phyloP scores from a whole-genome alignment of 2,888 invertebrate genomes.

The Aleiodes testaceus region DNA sequence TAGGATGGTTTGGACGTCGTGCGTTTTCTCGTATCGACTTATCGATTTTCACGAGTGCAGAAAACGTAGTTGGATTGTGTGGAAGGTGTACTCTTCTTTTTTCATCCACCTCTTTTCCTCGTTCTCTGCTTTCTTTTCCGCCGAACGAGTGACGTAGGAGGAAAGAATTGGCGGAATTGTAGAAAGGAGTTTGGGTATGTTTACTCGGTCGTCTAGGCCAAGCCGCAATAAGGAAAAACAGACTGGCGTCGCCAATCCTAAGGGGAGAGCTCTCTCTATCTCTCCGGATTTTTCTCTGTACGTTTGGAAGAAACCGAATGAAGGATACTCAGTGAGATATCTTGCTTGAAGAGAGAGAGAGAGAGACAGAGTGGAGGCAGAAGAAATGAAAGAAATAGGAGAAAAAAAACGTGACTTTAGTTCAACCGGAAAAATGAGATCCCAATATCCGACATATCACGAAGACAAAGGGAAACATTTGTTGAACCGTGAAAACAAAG shows the following conservation, averaged over 20 bases:
- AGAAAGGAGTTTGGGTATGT: constrained; percentile 51
- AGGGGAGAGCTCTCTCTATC: background rate
- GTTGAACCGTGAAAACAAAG: constrained; percentile 3
- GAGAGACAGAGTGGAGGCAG: constrained; percentile 10
- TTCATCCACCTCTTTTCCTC: too few relatives aligned
- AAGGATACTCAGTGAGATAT: constrained; percentile 19
- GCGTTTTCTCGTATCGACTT: constrained; percentile 36
- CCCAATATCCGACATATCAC: constrained; percentile 30
- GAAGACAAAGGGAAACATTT: constrained; percentile 12
- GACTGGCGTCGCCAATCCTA: constrained; percentile 37
- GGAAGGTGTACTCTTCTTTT: background rate
- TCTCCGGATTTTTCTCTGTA: constrained; percentile 12
- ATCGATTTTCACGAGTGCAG: constrained; percentile 22
- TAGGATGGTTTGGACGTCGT: constrained; percentile 6
- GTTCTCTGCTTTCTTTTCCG: too few relatives aligned
- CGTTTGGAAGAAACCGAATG: constrained; percentile 50
- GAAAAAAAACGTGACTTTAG: constrained; percentile 19
- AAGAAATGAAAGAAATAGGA: background rate
- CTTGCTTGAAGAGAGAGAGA: constrained; percentile 40
- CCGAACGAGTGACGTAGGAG: background rate
- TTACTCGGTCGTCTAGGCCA: constrained; percentile 58
- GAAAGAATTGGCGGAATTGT: constrained; percentile 11
- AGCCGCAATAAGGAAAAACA: constrained; percentile 58
- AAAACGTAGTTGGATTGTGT: background rate
- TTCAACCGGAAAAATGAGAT: constrained; percentile 32